A percentile compares a stretch with the other conserved stretches of the same genome.
Conservation (phyloP, 2,797 vertebrate species). For the Podarcis lilfordi region DNA sequence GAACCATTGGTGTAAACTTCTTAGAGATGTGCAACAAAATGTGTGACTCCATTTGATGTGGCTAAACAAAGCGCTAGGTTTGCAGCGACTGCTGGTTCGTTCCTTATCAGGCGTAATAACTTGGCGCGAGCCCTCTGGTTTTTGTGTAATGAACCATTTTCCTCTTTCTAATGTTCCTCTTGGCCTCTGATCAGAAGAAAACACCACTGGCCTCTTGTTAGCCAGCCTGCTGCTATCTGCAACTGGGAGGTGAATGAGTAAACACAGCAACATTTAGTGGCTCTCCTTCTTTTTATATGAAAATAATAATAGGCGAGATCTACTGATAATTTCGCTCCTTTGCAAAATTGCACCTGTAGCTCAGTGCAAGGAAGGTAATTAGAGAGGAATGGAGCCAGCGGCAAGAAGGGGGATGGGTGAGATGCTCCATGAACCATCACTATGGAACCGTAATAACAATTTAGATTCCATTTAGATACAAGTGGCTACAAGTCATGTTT, state of each 20-base stretch:
- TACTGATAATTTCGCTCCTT: slow-evolving; percentile 67
- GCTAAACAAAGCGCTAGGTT: accelerated
- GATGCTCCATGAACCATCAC: slow-evolving; percentile 28
- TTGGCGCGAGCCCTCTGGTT: background rate
- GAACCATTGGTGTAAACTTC: no score
- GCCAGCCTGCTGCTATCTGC: slow-evolving; percentile 65
- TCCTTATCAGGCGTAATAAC: slow-evolving; percentile 16
- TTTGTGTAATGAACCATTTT: slow-evolving; percentile 8
- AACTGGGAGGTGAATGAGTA: slow-evolving; percentile 64
- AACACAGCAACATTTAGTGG: slow-evolving; percentile 65
- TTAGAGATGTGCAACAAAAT: background rate
- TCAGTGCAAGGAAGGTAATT: slow-evolving; percentile 61
- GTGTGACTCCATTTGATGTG: background rate
- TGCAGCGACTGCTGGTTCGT: accelerated
- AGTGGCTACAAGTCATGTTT: slow-evolving; percentile 63
- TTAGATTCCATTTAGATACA: slow-evolving; percentile 78
- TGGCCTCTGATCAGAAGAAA: slow-evolving; percentile 59
- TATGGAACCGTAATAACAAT: slow-evolving; percentile 65
- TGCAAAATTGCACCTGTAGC: slow-evolving; percentile 53
- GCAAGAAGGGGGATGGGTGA: slow-evolving; percentile 18
- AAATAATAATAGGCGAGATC: slow-evolving; percentile 43
- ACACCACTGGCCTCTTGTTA: slow-evolving; percentile 54
- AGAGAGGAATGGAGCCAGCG: slow-evolving; percentile 55
- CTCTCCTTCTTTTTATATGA: slow-evolving; percentile 32
- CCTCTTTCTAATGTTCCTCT: slow-evolving; percentile 44